phyloP scores from a whole-genome alignment of 2,113 vertebrate genomes.

The Sinocyclocheilus rhinocerous region DNA sequence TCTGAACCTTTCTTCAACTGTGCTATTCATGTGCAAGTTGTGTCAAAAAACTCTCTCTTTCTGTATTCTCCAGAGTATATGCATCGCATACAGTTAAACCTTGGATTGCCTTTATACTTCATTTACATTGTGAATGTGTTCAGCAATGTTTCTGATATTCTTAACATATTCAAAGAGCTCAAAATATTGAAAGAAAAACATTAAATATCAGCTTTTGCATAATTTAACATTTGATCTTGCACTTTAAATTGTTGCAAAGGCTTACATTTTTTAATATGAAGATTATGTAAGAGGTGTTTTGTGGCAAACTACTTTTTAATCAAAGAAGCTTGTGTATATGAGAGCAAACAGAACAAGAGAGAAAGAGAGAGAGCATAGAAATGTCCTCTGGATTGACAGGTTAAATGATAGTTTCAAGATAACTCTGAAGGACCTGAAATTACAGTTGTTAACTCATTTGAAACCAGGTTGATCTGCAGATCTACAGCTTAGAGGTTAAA shows the following conservation, averaged over 20 bases:
- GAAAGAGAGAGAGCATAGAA: not conserved
- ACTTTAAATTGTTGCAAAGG: not conserved
- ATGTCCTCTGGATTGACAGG: not conserved
- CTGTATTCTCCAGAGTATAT: not conserved
- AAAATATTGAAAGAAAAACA: not conserved
- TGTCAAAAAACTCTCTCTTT: not conserved
- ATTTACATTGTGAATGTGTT: not conserved
- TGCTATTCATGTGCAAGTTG: not conserved
- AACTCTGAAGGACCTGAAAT: not conserved
- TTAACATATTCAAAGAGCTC: not conserved
- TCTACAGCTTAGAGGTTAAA: not conserved
- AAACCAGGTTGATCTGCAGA: not conserved
- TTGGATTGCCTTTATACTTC: not conserved
- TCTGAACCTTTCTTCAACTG: too few species aligned
- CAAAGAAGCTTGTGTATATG: not conserved
- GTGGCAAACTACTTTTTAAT: not conserved
- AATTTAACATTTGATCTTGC: not conserved
- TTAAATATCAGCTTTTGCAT: not conserved
- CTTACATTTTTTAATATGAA: not conserved
- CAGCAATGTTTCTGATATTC: not conserved
- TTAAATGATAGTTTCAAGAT: constrained; percentile 11
- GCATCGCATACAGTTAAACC: not conserved
- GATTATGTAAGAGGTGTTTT: not conserved
- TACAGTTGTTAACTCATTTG: not conserved
- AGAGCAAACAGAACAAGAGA: not conserved